Evolutionary conservation across 1,140 invertebrate genomes (phyloP).

Genomic region (Drosophila orena): DNA sequence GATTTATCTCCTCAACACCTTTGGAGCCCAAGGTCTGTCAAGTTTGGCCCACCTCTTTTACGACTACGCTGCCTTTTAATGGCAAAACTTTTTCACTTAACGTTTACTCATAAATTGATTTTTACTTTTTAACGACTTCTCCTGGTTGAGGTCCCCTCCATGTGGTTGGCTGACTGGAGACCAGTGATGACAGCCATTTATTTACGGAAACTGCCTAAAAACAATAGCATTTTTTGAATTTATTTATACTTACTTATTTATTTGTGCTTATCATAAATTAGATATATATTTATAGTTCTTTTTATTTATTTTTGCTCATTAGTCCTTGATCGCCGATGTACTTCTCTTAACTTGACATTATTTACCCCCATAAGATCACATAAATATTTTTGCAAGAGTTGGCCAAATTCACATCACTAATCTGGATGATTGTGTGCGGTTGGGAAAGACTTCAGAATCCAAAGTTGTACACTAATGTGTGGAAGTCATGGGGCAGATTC

Average conservation of each 20-base stretch:
- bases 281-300: too few relatives aligned
- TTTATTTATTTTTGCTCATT: too few relatives aligned
- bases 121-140: conserved; percentile 80
- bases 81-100: conserved; percentile 83
- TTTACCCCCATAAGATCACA: too few relatives aligned
- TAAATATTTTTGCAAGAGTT: too few relatives aligned
- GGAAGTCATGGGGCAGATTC: conserved; percentile 24
- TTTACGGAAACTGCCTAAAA: not conserved
- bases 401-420: conserved; percentile 9
- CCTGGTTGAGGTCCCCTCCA: conserved; percentile 6
- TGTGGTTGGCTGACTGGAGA: conserved; percentile 13
- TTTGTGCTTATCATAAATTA: too few relatives aligned
- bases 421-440: not conserved
- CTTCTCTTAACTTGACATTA: too few relatives aligned
- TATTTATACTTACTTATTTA: too few relatives aligned
- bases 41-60: conserved; percentile 42
- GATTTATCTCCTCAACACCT: conserved; percentile 81
- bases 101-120: conserved; percentile 83
- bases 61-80: conserved; percentile 63
- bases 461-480: conserved; percentile 26
- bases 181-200: conserved; percentile 6
- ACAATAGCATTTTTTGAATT: too few relatives aligned
- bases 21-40: conserved; percentile 51
- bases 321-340: too few relatives aligned
- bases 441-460: not conserved